phyloP scores from a whole-genome alignment of 1,140 invertebrate species.

The Helicorthomorpha holstii region DNA sequence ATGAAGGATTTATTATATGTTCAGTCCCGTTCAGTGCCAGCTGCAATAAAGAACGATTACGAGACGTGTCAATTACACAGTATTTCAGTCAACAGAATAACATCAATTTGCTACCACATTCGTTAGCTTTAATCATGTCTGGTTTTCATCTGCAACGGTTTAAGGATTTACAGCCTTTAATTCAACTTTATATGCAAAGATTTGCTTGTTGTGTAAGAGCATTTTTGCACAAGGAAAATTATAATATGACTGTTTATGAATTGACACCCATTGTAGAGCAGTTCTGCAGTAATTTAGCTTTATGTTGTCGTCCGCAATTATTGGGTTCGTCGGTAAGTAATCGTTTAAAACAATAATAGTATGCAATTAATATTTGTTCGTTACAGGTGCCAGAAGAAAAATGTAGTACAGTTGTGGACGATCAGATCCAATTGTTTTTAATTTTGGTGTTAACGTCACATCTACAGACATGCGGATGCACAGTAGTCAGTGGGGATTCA shows the following conservation, averaged over 20 bases:
- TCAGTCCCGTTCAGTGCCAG: neutral
- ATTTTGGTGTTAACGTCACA: neutral
- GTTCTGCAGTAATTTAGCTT: neutral
- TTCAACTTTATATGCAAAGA: neutral
- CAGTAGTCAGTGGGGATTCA: conserved; percentile 3
- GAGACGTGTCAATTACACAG: no score
- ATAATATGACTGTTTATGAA: neutral
- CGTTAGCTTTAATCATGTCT: neutral
- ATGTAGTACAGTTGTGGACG: no score
- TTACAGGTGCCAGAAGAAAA: no score
- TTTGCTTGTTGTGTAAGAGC: neutral
- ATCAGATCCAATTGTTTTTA: no score
- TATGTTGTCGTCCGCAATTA: no score
- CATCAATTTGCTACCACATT: neutral
- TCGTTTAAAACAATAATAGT: no score
- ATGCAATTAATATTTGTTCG: no score
- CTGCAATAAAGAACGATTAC: neutral
- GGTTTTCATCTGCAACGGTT: neutral
- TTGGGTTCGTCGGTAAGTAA: no score
- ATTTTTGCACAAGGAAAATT: neutral
- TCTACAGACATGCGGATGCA: conserved; percentile 1
- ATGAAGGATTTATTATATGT: conserved; percentile 1
- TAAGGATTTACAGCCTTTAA: neutral
- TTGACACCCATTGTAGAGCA: neutral
- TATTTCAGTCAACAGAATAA: no score